Evolutionary conservation across 2,888 invertebrate species (phyloP), one percentile per base, ranked within the genome.

Genomic region (Euzophera pinguis): DNA sequence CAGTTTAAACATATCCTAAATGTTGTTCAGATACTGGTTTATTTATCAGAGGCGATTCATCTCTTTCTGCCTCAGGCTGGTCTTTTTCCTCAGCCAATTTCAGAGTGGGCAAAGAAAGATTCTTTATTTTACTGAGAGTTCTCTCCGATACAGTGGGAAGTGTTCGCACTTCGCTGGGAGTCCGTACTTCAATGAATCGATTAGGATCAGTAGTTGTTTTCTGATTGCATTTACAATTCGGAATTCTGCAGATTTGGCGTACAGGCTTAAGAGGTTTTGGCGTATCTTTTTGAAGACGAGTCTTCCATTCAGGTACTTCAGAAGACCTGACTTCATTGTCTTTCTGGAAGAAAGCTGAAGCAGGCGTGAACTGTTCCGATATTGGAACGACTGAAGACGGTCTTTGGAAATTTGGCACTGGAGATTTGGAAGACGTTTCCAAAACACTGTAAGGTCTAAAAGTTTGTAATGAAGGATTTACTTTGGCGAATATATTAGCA

Each of bases 21-120:
- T 91, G 91, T 65, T 91, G 90, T 73, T 92, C 92, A 53, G 91
- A 90, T 60, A 91, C 81, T 10, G 88, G 88, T 69, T 89, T 90
- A 57, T 55, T 79, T 14, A 77, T 55, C 16, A 65, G 61, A 35
- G 73, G 63, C 34, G 69, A 65, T 7, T 67, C 55, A 52, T 88
- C 88, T 60, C 77, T 81, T 61, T 87, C 89, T 9, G 84, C 85
- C 55, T 81, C 78, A 3, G 73, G 59, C 51, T 71, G 70, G 50
- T 77, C 78, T 34, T 73, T 74, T 10, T 71, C 80, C 50, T 86
- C 89, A 41, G 87, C 85, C 13, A 89, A 71, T 52, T 89, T 90
- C 3, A 90, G 66, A 49, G 88, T 85, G 0, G 90, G 90, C n/a
- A 90, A 65, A 35, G 90, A 90, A 16, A 90, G 69, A 59, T 90